phyloP scores from a whole-genome alignment of 2,888 invertebrate species.

The Idaea aversata region DNA sequence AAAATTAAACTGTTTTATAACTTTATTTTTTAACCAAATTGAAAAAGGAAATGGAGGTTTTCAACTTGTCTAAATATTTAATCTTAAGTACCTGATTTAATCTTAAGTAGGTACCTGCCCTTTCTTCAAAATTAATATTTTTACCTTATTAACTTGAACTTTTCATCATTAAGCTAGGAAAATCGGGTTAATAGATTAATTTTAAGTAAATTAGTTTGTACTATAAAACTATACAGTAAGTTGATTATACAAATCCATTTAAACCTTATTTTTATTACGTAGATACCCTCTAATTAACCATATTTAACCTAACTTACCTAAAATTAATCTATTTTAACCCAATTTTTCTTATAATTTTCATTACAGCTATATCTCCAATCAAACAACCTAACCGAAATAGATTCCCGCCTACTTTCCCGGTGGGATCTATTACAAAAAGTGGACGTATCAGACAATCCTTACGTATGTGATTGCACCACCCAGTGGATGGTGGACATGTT shows the following conservation, averaged over 20 bases:
- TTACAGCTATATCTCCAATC: conserved; percentile 84
- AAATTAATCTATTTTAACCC: background rate
- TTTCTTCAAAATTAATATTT: too few relatives aligned
- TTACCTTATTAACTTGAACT: too few relatives aligned
- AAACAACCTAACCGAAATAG: conserved; percentile 85
- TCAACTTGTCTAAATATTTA: too few relatives aligned
- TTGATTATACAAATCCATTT: background rate
- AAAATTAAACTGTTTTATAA: too few relatives aligned
- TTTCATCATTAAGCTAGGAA: background rate
- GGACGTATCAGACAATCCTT: conserved; percentile 87
- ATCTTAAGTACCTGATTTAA: too few relatives aligned
- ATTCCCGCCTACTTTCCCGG: conserved; percentile 81
- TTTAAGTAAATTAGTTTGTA: background rate
- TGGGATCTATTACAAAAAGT: conserved; percentile 86
- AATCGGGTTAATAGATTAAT: background rate
- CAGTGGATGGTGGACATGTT: conserved; percentile 87
- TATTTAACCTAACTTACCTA: background rate
- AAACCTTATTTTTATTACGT: background rate
- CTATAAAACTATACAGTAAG: too few relatives aligned
- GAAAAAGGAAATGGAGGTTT: too few relatives aligned
- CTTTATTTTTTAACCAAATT: too few relatives aligned
- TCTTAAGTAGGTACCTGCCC: too few relatives aligned
- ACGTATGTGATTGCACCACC: conserved; percentile 89
- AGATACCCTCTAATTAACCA: too few relatives aligned
- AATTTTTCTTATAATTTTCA: background rate